A percentile compares a stretch with the other conserved stretches of the same genome.
phyloP scores from a whole-genome alignment of 2,888 invertebrate genomes.

The Sthenelais limicola region DNA sequence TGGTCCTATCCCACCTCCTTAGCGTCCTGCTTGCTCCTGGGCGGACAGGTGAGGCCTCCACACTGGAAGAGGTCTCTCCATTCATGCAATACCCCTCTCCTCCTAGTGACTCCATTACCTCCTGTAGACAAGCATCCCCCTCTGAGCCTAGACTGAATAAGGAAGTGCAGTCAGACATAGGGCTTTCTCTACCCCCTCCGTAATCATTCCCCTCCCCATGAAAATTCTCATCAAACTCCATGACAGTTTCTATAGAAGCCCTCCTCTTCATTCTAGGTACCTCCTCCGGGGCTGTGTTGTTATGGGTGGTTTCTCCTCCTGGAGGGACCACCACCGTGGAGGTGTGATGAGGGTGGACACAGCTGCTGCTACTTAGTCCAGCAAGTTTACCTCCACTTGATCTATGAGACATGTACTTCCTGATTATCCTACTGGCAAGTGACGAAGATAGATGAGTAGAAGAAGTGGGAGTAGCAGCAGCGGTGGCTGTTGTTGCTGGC shows the following conservation, averaged over 20 bases:
- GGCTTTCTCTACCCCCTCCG: conserved; percentile 5
- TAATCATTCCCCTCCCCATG: conserved; percentile 13
- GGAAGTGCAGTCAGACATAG: conserved; percentile 33
- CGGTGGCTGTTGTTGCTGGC: too few relatives aligned
- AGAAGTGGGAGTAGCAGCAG: too few relatives aligned
- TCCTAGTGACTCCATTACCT: conserved; percentile 25
- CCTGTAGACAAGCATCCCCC: conserved; percentile 32
- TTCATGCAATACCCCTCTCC: conserved; percentile 28
- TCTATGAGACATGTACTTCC: too few relatives aligned
- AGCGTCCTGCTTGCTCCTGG: neutral
- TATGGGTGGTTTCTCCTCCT: too few relatives aligned
- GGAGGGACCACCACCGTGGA: too few relatives aligned
- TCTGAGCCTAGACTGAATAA: conserved; percentile 30
- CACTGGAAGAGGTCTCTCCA: conserved; percentile 24
- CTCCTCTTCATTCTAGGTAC: too few relatives aligned
- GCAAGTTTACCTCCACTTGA: too few relatives aligned
- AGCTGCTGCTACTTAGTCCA: too few relatives aligned
- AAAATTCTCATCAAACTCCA: conserved; percentile 28
- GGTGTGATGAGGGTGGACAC: too few relatives aligned
- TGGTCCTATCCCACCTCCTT: conserved; percentile 7
- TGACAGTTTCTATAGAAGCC: conserved; percentile 28
- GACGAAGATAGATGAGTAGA: too few relatives aligned
- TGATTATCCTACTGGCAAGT: too few relatives aligned
- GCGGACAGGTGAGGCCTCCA: neutral
- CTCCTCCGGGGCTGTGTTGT: too few relatives aligned